phyloP scores from a whole-genome alignment of 2,888 invertebrate genomes.

The Acrobasis repandana region DNA sequence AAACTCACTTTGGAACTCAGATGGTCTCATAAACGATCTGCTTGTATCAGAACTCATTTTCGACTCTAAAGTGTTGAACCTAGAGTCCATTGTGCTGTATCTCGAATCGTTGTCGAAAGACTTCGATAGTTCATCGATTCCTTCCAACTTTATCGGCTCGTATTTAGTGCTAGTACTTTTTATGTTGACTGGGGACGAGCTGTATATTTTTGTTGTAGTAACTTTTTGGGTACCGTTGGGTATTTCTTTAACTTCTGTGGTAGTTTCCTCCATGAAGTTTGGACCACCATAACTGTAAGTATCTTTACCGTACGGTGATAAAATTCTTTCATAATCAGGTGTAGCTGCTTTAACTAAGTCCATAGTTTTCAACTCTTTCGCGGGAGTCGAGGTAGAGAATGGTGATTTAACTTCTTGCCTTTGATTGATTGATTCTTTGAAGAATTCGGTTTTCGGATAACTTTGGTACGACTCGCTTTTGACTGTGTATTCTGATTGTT shows the following conservation, averaged over 20 bases:
- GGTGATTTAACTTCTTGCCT: conserved; percentile 68
- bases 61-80: conserved; percentile 72
- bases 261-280: conserved; percentile 75
- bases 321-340: conserved; percentile 69
- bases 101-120: conserved; percentile 78
- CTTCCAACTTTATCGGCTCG: conserved; percentile 73
- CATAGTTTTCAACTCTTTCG: conserved; percentile 54
- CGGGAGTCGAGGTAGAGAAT: conserved; percentile 65
- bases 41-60: conserved; percentile 76
- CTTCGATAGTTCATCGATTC: conserved; percentile 78
- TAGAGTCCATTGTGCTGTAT: conserved; percentile 74
- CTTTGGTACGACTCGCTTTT: conserved; percentile 73
- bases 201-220: conserved; percentile 82
- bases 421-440: conserved; percentile 58
- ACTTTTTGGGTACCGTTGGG: conserved; percentile 82
- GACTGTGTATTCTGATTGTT: conserved; percentile 66
- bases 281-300: conserved; percentile 68
- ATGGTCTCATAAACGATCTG: conserved; percentile 77
- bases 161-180: conserved; percentile 77
- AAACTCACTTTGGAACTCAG: conserved; percentile 68
- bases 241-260: conserved; percentile 78
- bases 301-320: conserved; percentile 73
- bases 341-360: conserved; percentile 69
- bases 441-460: conserved; percentile 66
- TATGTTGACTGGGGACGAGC: conserved; percentile 80